A percentile compares a stretch with the other conserved stretches of the same genome.
Evolutionary conservation across 1,140 invertebrate genomes (phyloP).

Genomic region (Saccostrea cuccullata): DNA sequence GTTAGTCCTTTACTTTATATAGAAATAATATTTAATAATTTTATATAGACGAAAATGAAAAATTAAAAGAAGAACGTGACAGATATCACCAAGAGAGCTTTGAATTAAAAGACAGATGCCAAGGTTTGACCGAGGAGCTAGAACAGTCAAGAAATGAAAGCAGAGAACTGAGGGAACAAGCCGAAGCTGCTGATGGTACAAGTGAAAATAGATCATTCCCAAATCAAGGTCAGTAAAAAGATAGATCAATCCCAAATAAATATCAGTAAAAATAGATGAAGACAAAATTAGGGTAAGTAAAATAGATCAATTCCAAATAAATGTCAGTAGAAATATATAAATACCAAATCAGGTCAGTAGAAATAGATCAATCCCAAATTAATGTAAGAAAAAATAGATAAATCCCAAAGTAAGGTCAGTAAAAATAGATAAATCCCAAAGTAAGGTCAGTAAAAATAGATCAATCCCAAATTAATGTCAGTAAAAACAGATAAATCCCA

Average conservation of each 20-base stretch:
- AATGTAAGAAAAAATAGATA: not conserved
- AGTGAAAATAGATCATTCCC: not conserved
- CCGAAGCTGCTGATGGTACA: not conserved
- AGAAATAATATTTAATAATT: not conserved
- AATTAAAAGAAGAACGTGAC: not conserved
- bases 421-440: too few species aligned
- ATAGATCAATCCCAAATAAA: not conserved
- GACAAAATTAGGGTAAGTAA: too few species aligned
- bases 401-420: too few species aligned
- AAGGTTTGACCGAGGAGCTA: not conserved
- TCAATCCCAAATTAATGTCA: too few species aligned
- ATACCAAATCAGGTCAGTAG: not conserved
- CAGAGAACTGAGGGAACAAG: not conserved
- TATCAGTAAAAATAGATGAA: too few species aligned
- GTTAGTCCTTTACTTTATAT: too few species aligned
- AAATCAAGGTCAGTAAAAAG: not conserved
- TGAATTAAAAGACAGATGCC: not conserved
- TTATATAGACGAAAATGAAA: not conserved
- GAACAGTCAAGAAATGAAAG: not conserved
- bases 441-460: too few species aligned
- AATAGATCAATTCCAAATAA: not conserved
- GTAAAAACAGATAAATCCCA: too few species aligned
- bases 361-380: not conserved
- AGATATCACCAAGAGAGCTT: not conserved
- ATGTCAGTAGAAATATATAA: not conserved